phyloP scores from a whole-genome alignment of 2,888 invertebrate species.

The Apamea epomidion region DNA sequence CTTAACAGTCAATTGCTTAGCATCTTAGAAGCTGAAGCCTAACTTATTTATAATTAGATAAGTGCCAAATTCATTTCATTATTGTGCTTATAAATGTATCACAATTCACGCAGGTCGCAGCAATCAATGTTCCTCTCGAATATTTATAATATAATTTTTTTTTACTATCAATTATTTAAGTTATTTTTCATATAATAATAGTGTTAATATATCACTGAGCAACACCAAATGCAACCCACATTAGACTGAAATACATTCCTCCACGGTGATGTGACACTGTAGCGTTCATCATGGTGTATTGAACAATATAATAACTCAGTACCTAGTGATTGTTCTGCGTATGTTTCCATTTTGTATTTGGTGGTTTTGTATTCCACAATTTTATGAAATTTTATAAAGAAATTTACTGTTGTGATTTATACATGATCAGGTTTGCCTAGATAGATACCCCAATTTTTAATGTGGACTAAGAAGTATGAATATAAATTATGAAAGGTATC shows the following conservation, averaged over 20 bases:
- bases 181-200: conserved; percentile 65
- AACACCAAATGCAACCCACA: conserved; percentile 73
- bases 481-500: conserved; percentile 48
- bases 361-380: conserved; percentile 60
- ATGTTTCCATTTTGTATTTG: conserved; percentile 66
- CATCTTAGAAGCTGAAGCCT: conserved; percentile 60
- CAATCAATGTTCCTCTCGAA: conserved; percentile 79
- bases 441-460: conserved; percentile 61
- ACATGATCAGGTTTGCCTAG: conserved; percentile 61
- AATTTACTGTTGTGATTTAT: conserved; percentile 67
- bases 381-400: conserved; percentile 66
- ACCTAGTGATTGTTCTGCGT: conserved; percentile 53
- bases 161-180: conserved; percentile 66
- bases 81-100: conserved; percentile 65
- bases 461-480: conserved; percentile 45
- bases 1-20: conserved; percentile 58
- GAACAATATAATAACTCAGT: conserved; percentile 45
- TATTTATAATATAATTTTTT: conserved; percentile 67
- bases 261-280: conserved; percentile 61
- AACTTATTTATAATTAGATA: conserved; percentile 71
- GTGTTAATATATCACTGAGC: conserved; percentile 68
- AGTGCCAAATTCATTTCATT: conserved; percentile 80
- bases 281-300: conserved; percentile 54
- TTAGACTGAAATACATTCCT: conserved; percentile 83
- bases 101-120: conserved; percentile 66